phyloP scores from a whole-genome alignment of 2,113 vertebrate species.

The Alligator mississippiensis region DNA sequence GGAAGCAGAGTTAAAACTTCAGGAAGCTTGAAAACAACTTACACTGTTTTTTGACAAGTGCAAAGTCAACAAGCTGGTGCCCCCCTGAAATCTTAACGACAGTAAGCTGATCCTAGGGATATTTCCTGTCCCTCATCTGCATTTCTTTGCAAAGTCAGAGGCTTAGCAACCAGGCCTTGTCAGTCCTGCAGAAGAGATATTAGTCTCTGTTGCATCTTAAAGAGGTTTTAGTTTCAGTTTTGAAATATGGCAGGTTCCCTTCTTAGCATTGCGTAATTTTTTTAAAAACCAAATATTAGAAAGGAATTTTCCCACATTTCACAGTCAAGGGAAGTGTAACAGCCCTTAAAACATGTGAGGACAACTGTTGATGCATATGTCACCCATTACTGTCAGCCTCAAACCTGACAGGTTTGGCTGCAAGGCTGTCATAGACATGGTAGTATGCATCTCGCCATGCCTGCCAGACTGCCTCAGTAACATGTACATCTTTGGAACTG shows the following conservation, averaged over 20 bases:
- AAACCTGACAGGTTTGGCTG: background rate
- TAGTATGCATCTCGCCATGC: background rate
- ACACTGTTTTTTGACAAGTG: background rate
- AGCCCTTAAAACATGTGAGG: background rate
- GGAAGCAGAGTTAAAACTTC: background rate
- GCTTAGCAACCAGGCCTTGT: background rate
- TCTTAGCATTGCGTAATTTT: background rate
- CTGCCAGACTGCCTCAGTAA: background rate
- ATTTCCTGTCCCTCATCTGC: background rate
- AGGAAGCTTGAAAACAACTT: background rate
- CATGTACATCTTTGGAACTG: background rate
- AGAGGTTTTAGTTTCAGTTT: background rate
- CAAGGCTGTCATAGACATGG: background rate
- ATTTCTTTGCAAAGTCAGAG: background rate
- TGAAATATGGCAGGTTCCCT: conserved; percentile 22
- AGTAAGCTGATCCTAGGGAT: background rate
- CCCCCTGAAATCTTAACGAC: background rate
- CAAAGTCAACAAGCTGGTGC: background rate
- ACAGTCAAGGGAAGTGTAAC: background rate
- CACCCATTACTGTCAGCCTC: background rate
- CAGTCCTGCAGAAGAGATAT: background rate
- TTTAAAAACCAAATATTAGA: conserved; percentile 7
- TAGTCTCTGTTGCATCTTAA: background rate
- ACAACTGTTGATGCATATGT: background rate
- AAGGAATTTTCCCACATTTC: background rate